Conservation (phyloP, 2,113 vertebrate genomes). For the Danionella cerebrum region DNA sequence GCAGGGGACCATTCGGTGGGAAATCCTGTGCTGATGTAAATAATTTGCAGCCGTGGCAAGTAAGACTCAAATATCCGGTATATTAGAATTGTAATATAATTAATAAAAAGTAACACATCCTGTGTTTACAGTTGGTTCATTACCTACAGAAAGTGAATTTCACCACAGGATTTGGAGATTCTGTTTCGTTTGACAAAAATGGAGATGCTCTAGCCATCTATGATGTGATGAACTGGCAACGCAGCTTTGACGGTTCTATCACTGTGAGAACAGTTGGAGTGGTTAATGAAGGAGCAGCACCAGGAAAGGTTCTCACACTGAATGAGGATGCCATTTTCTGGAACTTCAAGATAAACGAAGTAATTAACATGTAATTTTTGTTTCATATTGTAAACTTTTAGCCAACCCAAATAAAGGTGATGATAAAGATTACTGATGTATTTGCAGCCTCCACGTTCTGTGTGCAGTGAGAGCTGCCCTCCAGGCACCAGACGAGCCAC, state of each 20-base stretch:
- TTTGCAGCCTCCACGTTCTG: constrained; percentile 54
- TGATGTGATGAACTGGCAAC: constrained; percentile 55
- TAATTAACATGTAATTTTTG: constrained; percentile 14
- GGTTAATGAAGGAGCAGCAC: constrained; percentile 43
- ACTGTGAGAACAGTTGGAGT: constrained; percentile 49
- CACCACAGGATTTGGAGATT: constrained; percentile 36
- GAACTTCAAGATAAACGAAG: constrained; percentile 26
- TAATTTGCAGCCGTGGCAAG: constrained; percentile 11
- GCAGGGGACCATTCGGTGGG: constrained; percentile 14
- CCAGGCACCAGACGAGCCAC: constrained; percentile 57
- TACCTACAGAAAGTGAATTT: constrained; percentile 59
- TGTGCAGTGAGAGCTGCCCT: constrained; percentile 63
- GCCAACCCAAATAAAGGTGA: too few relatives aligned
- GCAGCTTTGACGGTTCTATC: constrained; percentile 42
- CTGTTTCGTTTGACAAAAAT: background rate
- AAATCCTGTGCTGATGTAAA: constrained; percentile 7
- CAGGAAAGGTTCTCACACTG: constrained; percentile 47
- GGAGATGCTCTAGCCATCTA: constrained; percentile 61
- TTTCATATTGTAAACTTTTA: background rate
- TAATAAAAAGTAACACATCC: too few relatives aligned
- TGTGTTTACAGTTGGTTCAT: constrained; percentile 52
- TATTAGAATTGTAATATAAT: too few relatives aligned
- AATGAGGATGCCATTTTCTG: constrained; percentile 41
- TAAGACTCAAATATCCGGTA: background rate
- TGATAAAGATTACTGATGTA: too few relatives aligned